phyloP scores from a whole-genome alignment of 64 coral and sea anemone genomes.

The Acropora tenuis region DNA sequence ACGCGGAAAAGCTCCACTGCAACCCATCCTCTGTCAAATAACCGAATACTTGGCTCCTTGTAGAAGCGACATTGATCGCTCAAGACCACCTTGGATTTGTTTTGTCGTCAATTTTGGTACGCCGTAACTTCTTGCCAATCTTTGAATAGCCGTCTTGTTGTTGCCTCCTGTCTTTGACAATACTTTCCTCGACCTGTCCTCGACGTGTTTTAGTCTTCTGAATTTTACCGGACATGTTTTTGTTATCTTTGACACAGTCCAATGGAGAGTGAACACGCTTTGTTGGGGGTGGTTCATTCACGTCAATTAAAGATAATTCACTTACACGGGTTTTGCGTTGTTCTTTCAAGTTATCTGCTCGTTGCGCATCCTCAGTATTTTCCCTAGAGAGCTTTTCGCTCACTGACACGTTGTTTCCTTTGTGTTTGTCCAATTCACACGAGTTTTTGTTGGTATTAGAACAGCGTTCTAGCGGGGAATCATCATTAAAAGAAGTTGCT shows the following conservation, averaged over 20 bases:
- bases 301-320: slow-evolving; percentile 37
- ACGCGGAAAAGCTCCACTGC: too few relatives aligned
- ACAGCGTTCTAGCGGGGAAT: not conserved
- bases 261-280: not conserved
- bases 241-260: not conserved
- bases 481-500: not conserved
- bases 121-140: not conserved
- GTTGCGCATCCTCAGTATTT: slow-evolving; percentile 9
- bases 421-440: not conserved
- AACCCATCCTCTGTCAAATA: not conserved
- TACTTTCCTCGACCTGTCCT: not conserved
- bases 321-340: slow-evolving; percentile 26
- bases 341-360: not conserved
- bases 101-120: slow-evolving; percentile 1
- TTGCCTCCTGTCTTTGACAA: not conserved
- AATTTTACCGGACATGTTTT: not conserved
- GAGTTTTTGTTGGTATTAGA: not conserved
- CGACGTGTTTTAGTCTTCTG: slow-evolving; percentile 28
- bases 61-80: not conserved
- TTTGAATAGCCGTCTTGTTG: slow-evolving; percentile 9
- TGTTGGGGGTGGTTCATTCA: slow-evolving; percentile 14
- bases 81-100: slow-evolving; percentile 9
- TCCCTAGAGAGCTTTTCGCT: not conserved
- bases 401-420: not conserved
- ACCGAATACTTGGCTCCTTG: not conserved